Base-by-base conservation (phyloP, 1,140 invertebrate genomes). In the Argopecten irradians region DNA sequence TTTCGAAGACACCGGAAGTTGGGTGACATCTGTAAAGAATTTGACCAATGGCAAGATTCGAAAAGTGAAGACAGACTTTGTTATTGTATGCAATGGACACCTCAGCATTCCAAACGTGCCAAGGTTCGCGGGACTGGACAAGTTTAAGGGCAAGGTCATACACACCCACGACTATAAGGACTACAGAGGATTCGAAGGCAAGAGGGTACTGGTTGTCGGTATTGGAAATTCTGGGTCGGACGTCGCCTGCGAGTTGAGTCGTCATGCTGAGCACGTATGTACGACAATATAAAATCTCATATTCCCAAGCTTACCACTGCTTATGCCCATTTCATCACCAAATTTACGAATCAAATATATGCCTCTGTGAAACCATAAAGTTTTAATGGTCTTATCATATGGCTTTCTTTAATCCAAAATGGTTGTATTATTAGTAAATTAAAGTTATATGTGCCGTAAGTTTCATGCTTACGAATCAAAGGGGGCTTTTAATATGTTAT, bases 171-270 rank as follows among this genome's bases (percentile, higher is more conserved):
- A 95, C 16, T 96, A 96, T 91, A 94, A 94, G 86, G 90, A 91
- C 82, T 91, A 88, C 36, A 33, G 71, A 93, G 94, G 95, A 16
- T 96, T 93, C 88, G 95, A 96, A 87, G 94, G 94, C 46, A 96
- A 96, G 90, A 91, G 93, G 36, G 94, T 96, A n/a, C 92, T 96
- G 32, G 93, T 96, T 32, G 89, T 96, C 34, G 96, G 96, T 19
- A 95, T 96, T 39, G 96, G 96, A 19, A 96, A 96, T 91, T 96
- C 96, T 16, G 95, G 95, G 11, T 89, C 94, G 13, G 96, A 96
- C 91, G 95, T 95, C 22, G 96, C 96, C 28, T 95, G 95, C 22
- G 96, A 96, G 88, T 90, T 96, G 5, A 95, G 95, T 55, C 92
- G 94, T 22, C 90, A 92, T 86, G 89, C 91, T 14, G 90, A 93